Conservation (phyloP, 2,888 invertebrate genomes). For the Neuroscelio doddi region DNA sequence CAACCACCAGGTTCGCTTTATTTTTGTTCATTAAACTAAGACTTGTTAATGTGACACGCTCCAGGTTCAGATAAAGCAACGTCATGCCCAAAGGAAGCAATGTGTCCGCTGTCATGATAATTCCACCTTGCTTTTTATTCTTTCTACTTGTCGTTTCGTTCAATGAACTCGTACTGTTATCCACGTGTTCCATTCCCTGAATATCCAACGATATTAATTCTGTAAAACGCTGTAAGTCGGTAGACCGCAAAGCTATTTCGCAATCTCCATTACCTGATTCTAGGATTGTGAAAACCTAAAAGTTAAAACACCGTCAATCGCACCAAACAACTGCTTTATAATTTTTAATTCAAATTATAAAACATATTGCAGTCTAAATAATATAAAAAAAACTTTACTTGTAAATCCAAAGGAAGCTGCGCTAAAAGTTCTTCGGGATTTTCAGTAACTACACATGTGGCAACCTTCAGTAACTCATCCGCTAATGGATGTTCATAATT, state of each 20-base stretch:
- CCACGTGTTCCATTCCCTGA: conserved; percentile 72
- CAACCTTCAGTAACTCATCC: conserved; percentile 60
- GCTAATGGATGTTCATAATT: conserved; percentile 51
- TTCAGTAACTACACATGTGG: conserved; percentile 60
- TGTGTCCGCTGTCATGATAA: conserved; percentile 60
- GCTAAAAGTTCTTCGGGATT: conserved; percentile 54
- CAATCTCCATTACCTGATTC: conserved; percentile 59
- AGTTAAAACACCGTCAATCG: background rate
- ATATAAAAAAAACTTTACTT: conserved; percentile 48
- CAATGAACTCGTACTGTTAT: conserved; percentile 38
- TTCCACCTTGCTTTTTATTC: conserved; percentile 46
- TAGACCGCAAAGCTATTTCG: conserved; percentile 65
- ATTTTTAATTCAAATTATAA: too few species aligned
- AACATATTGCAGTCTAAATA: background rate
- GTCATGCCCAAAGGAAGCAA: conserved; percentile 57
- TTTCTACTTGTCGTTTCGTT: conserved; percentile 30
- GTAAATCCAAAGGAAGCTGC: conserved; percentile 59
- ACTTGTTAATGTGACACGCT: conserved; percentile 59
- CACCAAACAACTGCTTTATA: too few species aligned
- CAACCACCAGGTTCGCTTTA: conserved; percentile 61
- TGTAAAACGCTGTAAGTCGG: conserved; percentile 71
- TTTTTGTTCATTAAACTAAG: conserved; percentile 50
- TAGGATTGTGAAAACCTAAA: conserved; percentile 61
- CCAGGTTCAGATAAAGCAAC: conserved; percentile 61
- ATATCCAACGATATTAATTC: conserved; percentile 77